Percentiles rank a stretch among this genome's conserved stretches.
phyloP scores from a whole-genome alignment of 2,113 vertebrate genomes.

The Amphiprion percula region DNA sequence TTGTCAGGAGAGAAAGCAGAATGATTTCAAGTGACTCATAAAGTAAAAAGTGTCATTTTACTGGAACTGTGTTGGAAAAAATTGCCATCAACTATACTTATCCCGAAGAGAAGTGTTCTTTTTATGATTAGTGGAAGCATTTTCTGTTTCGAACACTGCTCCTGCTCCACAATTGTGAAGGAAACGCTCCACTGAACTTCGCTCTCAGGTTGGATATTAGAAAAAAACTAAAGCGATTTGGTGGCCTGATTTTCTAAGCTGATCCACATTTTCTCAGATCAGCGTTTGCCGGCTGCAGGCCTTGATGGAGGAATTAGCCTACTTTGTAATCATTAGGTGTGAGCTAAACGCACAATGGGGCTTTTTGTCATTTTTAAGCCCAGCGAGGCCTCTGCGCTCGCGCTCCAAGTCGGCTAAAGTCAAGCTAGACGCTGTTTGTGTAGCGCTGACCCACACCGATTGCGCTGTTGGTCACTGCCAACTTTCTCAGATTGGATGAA shows the following conservation, averaged over 20 bases:
- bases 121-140: slow-evolving; percentile 22
- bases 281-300: slow-evolving; percentile 41
- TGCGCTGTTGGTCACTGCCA: slow-evolving; percentile 4
- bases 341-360: slow-evolving; percentile 60
- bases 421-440: slow-evolving; percentile 49
- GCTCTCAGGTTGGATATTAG: slow-evolving; percentile 49
- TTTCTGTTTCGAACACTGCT: background rate
- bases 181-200: slow-evolving; percentile 41
- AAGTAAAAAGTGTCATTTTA: background rate
- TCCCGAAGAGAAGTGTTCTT: background rate
- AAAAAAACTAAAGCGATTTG: slow-evolving; percentile 60
- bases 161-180: slow-evolving; percentile 19
- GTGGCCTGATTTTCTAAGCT: slow-evolving; percentile 63
- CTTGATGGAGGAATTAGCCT: slow-evolving; percentile 72
- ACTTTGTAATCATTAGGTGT: slow-evolving; percentile 62
- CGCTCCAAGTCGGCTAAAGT: slow-evolving; percentile 37
- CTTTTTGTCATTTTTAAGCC: slow-evolving; percentile 60
- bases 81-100: too few relatives aligned
- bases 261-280: slow-evolving; percentile 72
- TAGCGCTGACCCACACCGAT: slow-evolving; percentile 19
- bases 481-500: slow-evolving; percentile 7
- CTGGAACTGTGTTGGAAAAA: background rate
- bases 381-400: slow-evolving; percentile 13
- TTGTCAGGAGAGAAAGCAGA: slow-evolving; percentile 26
- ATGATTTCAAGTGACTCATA: background rate